Evolutionary conservation across 2,888 invertebrate genomes (phyloP), one percentile per base, ranked within the genome.

Genomic region (Orthosia cruda): DNA sequence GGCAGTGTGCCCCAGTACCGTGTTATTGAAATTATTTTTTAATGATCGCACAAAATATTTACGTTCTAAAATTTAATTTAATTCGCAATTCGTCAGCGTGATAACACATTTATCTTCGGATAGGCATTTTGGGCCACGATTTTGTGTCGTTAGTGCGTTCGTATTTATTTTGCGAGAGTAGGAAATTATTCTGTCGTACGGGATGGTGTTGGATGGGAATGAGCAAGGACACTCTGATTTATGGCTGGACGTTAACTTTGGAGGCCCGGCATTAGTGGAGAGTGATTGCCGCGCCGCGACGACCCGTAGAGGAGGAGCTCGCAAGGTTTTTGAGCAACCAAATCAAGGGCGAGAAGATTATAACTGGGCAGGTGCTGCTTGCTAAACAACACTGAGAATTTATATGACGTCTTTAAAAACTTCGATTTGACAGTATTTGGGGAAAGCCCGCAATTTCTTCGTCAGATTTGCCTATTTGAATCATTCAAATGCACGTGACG

Each of bases 51-150:
- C 81, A 84, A 82, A 85, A 90, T 89, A 92, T 92, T 92, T 90
- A 92, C 87, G 89, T 87, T 84, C 83, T 81, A 90, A 91, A 90
- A 90, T 92, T 92, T 91, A 92, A 93, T 93, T 92, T 92, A 93
- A 91, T 86, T 87, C 81, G 78, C 84, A 85, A 89, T 89, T 84
- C 88, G 82, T 88, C 84, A 82, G 71, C 64, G 81, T 85, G 87
- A 89, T 90, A 87, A 88, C 86, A 83, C 81, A 81, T 87, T 87
- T 87, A 87, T 86, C 85, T 80, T 66, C 73, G 63, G 71, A 80
- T 74, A 79, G 70, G 80, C 80, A 87, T 86, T 89, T 87, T 82
- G 76, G 85, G 83, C 79, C 82, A 66, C 81, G 80, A 84, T 89
- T 88, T 84, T 80, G 84, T 81, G 84, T 89, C 89, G 87, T 89